Conservation (phyloP, 2,888 invertebrate genomes). For the Acanthopleura granulata region DNA sequence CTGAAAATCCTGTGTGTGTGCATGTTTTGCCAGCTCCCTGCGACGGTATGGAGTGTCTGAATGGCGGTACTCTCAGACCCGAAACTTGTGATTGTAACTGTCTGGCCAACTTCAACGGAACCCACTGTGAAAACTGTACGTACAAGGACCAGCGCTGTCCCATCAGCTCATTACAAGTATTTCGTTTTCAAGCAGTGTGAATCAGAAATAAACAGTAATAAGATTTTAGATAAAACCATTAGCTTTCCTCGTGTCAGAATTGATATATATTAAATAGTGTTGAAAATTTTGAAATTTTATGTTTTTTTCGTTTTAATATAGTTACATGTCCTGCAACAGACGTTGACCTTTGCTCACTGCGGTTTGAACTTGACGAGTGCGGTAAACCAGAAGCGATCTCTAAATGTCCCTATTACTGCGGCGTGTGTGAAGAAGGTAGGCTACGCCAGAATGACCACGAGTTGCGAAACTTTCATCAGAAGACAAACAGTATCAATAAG, state of each 20-base stretch:
- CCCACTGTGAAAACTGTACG: conserved; percentile 48
- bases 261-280: no score
- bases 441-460: no score
- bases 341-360: not conserved
- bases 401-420: conserved; percentile 14
- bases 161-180: no score
- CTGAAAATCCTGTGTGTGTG: no score
- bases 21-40: conserved; percentile 41
- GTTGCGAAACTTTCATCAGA: no score
- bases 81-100: conserved; percentile 48
- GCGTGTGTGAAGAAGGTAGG: conserved; percentile 8
- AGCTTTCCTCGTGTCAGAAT: no score
- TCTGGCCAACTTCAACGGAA: conserved; percentile 40
- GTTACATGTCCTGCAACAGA: not conserved
- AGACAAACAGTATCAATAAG: no score
- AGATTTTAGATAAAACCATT: no score
- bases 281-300: no score
- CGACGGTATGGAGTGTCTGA: conserved; percentile 45
- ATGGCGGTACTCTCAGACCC: conserved; percentile 47
- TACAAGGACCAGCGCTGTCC: not conserved
- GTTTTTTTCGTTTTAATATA: not conserved
- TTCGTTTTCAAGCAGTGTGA: no score
- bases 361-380: not conserved
- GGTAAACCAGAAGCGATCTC: not conserved
- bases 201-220: no score